phyloP scores from a whole-genome alignment of 2,797 vertebrate species.

The Adelosebastes latens region DNA sequence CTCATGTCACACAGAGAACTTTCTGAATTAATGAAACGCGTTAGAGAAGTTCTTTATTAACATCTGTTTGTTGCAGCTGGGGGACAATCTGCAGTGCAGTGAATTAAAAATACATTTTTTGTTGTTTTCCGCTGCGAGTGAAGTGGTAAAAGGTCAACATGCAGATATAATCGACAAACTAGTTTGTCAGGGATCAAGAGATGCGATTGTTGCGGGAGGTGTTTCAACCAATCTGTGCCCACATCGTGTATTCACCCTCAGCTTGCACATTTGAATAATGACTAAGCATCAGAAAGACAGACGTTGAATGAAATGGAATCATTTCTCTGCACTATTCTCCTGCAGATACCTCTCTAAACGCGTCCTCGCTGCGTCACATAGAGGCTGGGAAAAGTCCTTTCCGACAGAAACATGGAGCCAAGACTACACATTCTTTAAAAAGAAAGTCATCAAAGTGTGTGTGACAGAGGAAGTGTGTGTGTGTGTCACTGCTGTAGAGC shows the following conservation, averaged over 20 bases:
- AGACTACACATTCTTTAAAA: constrained; percentile 4
- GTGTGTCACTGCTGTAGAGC: constrained; percentile 46
- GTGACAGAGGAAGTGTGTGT: background rate
- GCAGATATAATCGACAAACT: constrained; percentile 40
- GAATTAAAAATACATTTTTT: constrained; percentile 60
- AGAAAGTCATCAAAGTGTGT: constrained; percentile 30
- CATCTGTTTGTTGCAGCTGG: constrained; percentile 27
- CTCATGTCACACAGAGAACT: background rate
- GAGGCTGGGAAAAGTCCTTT: background rate
- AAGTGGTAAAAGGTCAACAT: constrained; percentile 61
- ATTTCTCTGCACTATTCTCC: constrained; percentile 17
- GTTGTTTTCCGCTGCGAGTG: constrained; percentile 20
- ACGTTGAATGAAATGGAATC: constrained; percentile 15
- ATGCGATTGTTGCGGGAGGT: constrained; percentile 13
- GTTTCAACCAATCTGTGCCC: constrained; percentile 17
- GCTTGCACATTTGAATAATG: constrained; percentile 55
- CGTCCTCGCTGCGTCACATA: background rate
- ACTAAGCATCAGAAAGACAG: constrained; percentile 27
- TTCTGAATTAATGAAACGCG: constrained; percentile 40
- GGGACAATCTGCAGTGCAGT: constrained; percentile 25
- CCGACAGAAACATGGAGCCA: constrained; percentile 11
- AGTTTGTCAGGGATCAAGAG: constrained; percentile 59
- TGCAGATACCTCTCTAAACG: constrained; percentile 13
- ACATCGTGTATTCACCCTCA: constrained; percentile 13
- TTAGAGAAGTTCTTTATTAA: constrained; percentile 27